phyloP scores from a whole-genome alignment of 1,140 invertebrate genomes.

The Asbolus verrucosus region DNA sequence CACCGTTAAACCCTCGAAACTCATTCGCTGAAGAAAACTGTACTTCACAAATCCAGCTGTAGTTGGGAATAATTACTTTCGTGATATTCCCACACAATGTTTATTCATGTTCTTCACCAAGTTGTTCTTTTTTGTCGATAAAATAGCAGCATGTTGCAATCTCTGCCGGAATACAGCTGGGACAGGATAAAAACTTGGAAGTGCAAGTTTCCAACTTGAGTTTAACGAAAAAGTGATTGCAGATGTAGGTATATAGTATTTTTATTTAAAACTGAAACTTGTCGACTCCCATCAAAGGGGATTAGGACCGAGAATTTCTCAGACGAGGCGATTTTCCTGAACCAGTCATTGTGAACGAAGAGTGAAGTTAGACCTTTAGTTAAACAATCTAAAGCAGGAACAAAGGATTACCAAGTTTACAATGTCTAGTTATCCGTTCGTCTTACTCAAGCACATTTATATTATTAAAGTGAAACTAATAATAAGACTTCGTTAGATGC shows the following conservation, averaged over 20 bases:
- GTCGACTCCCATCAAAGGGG: not conserved
- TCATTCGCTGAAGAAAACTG: too few relatives aligned
- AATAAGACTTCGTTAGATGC: too few relatives aligned
- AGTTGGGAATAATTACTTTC: too few relatives aligned
- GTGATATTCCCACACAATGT: too few relatives aligned
- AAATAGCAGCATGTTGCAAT: too few relatives aligned
- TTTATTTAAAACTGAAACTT: not conserved
- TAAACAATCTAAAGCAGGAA: not conserved
- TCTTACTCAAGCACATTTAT: too few relatives aligned
- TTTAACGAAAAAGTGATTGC: conserved; percentile 1
- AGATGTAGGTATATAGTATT: not conserved
- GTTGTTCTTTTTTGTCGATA: too few relatives aligned
- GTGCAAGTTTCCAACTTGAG: not conserved
- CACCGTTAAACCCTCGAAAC: too few relatives aligned
- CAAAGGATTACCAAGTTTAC: conserved; percentile 35
- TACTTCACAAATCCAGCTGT: too few relatives aligned
- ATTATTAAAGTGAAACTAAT: too few relatives aligned
- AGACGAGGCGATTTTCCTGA: conserved; percentile 26
- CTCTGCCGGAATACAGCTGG: too few relatives aligned
- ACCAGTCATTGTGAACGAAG: conserved; percentile 18
- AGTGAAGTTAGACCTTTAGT: conserved; percentile 9
- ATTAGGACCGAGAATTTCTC: conserved; percentile 28
- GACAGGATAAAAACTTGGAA: not conserved
- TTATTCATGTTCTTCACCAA: too few relatives aligned
- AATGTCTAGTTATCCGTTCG: conserved; percentile 18